Conservation (phyloP, 2,888 invertebrate species). For the Xestobium rufovillosum region DNA sequence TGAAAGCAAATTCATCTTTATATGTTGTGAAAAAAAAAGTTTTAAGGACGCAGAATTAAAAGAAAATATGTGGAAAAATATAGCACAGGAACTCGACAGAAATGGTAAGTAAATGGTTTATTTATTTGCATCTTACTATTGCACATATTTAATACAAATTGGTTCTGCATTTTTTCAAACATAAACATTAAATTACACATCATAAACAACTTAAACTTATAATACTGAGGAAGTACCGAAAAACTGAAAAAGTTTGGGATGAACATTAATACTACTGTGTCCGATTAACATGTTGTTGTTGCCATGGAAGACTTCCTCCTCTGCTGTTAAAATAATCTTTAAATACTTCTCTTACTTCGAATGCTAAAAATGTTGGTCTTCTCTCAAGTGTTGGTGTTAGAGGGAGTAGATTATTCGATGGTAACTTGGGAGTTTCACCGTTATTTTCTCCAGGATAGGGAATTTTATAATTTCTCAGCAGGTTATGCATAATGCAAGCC, state of each 20-base stretch:
- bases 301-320: slow-evolving; percentile 1
- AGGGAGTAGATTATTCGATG: neutral
- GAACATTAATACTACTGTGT: no score
- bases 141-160: no score
- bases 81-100: neutral
- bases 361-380: neutral
- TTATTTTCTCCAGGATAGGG: neutral
- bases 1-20: no score
- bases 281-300: no score
- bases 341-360: neutral
- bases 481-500: slow-evolving; percentile 21
- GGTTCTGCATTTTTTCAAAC: no score
- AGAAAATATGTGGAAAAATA: neutral
- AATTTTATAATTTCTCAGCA: slow-evolving; percentile 17
- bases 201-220: no score
- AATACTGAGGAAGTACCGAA: no score
- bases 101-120: slow-evolving; percentile 3
- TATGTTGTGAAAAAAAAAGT: no score
- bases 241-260: no score
- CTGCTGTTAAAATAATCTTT: neutral
- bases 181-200: no score
- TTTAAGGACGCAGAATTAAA: neutral
- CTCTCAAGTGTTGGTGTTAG: neutral
- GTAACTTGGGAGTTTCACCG: neutral
- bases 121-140: neutral